Evolutionary conservation across 2,113 vertebrate genomes (phyloP), one percentile per base, ranked within the genome.

Genomic region (Paedocypris sp.): DNA sequence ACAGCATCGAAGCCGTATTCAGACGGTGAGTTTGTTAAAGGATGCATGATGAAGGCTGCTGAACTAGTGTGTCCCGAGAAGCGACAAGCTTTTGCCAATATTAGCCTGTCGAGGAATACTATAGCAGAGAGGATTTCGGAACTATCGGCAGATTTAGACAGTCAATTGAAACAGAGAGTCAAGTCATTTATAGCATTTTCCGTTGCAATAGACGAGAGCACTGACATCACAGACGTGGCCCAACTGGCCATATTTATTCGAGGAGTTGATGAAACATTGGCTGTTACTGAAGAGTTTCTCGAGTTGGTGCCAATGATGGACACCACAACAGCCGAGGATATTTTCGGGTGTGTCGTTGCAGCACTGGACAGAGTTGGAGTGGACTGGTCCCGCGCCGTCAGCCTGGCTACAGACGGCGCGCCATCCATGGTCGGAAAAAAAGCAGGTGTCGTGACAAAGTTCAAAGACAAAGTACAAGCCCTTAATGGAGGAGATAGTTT

Each of bases 161-260:
- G 19, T 6, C 41, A 43, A 6, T 6, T 22, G 23, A 43, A 43
- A 6, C 5, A 20, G 6, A 23, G 23, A 43, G 19, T 20, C n/a
- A 22, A n/a, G 4, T 16, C 19, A 1, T 43, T 43, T 12, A 11
- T 16, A 20, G 19, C 41, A 43, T 45, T 31, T 45, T 20, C 10
- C 7, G n/a, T 58, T 6, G 4, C 26, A n/a, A 2, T 8, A 58
- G 26, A 58, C 9, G 15, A 20, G 16, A 31, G 11, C 15, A 2
- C 39, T 43, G 26, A 45, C 11, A 6, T 15, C 11, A 45, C 1
- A 12, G 39, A 22, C 16, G 32, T 2, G 29, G 38, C 3, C 39
- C 50, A 59, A 18, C 60, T 59, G 16, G 52, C 18, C 6, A 47
- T 59, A 43, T 68, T 64, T 13, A 41, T 59, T 41, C 12, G 39